Conservation (phyloP, 2,888 invertebrate genomes). For the Rotaria sp. region DNA sequence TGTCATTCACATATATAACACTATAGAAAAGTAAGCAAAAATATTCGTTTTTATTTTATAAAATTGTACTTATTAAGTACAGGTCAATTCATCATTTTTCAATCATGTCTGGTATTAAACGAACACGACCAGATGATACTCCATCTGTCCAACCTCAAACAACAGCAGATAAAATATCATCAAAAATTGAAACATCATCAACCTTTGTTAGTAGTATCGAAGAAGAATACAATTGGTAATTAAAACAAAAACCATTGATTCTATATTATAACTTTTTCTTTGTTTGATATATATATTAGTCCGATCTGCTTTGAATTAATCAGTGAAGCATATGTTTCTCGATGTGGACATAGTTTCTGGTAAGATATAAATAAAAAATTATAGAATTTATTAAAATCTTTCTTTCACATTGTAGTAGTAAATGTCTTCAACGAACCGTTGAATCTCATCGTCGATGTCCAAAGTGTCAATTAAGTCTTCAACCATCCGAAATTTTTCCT, state of each 20-base stretch:
- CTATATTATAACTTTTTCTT: neutral
- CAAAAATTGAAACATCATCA: neutral
- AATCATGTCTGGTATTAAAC: neutral
- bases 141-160: neutral
- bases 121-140: neutral
- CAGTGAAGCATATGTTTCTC: slow-evolving; percentile 78
- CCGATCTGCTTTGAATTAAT: slow-evolving; percentile 81
- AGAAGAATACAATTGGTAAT: slow-evolving; percentile 23
- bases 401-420: slow-evolving; percentile 57
- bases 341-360: slow-evolving; percentile 86
- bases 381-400: slow-evolving; percentile 15
- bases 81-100: neutral
- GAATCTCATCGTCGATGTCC: slow-evolving; percentile 69
- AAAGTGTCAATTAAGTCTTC: slow-evolving; percentile 70
- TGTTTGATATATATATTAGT: slow-evolving; percentile 49
- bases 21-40: neutral
- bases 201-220: neutral
- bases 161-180: neutral
- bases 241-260: neutral
- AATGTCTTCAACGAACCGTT: slow-evolving; percentile 68
- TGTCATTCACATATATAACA: neutral
- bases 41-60: neutral
- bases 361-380: slow-evolving; percentile 45
- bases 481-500: slow-evolving; percentile 70
- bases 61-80: neutral